phyloP scores from a whole-genome alignment of 2,888 invertebrate genomes.

The Sesia bembeciformis region DNA sequence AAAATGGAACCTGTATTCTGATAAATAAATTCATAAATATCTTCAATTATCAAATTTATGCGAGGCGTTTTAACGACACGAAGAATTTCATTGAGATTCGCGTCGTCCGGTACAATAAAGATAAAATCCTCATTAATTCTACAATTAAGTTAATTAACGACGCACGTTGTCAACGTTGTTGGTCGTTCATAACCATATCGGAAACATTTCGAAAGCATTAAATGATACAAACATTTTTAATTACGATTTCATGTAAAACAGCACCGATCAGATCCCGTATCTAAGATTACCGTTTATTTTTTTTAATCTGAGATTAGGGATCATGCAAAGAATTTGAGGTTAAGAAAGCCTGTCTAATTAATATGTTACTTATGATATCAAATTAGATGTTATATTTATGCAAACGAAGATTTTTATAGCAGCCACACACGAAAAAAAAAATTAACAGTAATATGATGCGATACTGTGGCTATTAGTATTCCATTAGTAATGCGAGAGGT shows the following conservation, averaged over 20 bases:
- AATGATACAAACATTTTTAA: conserved; percentile 36
- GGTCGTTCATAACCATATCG: conserved; percentile 19
- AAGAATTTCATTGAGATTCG: conserved; percentile 19
- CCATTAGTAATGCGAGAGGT: conserved; percentile 55
- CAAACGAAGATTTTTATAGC: conserved; percentile 50
- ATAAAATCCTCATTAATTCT: conserved; percentile 31
- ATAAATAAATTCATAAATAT: conserved; percentile 9
- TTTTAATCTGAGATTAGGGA: conserved; percentile 20
- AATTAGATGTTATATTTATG: conserved; percentile 55
- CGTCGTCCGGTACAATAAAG: conserved; percentile 26
- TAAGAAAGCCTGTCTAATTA: conserved; percentile 48
- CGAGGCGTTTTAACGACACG: conserved; percentile 16
- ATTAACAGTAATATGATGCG: conserved; percentile 44
- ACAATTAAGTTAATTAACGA: conserved; percentile 25
- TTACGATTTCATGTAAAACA: conserved; percentile 51
- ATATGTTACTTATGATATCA: conserved; percentile 47
- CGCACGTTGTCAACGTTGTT: conserved; percentile 14
- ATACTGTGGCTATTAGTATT: conserved; percentile 38
- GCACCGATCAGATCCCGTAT: conserved; percentile 25
- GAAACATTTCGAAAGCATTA: conserved; percentile 28
- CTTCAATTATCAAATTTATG: conserved; percentile 6
- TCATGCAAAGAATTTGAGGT: conserved; percentile 37
- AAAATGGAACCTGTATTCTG: conserved; percentile 1
- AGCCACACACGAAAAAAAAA: conserved; percentile 54
- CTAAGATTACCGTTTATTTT: conserved; percentile 21